Conservation (phyloP, 2,888 invertebrate genomes). For the Diplolepis rosae region DNA sequence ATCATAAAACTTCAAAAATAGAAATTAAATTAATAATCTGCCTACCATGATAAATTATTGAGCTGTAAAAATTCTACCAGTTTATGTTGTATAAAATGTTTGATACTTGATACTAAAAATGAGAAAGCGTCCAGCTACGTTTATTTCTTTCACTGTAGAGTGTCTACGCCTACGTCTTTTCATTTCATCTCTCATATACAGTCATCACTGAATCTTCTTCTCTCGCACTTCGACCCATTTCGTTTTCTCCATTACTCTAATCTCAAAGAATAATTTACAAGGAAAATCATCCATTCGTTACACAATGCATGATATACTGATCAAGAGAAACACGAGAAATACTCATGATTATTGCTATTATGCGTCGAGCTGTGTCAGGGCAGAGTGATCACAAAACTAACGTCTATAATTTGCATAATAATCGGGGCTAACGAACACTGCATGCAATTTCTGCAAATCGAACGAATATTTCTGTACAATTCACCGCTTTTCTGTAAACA, state of each 20-base stretch:
- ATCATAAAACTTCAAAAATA: neutral
- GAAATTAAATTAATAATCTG: neutral
- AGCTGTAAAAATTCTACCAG: neutral
- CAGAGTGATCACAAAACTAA: neutral
- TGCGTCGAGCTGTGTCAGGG: neutral
- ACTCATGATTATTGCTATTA: neutral
- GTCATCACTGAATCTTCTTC: neutral
- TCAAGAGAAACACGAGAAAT: neutral
- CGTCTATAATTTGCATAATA: conserved; percentile 3
- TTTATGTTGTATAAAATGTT: neutral
- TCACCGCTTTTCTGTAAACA: too few species aligned
- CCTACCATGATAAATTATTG: neutral
- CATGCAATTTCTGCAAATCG: neutral
- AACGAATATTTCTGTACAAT: too few species aligned
- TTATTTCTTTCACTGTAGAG: neutral
- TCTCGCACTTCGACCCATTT: neutral
- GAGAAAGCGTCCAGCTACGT: neutral
- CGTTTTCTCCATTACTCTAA: neutral
- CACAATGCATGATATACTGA: neutral
- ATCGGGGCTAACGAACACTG: neutral
- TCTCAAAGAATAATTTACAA: neutral
- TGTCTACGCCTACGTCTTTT: neutral
- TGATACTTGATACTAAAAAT: neutral
- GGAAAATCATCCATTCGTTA: neutral
- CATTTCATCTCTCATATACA: neutral